Percentiles rank a stretch among this genome's conserved stretches.
Conservation (phyloP, 2,113 vertebrate species). For the Neogale vison region DNA sequence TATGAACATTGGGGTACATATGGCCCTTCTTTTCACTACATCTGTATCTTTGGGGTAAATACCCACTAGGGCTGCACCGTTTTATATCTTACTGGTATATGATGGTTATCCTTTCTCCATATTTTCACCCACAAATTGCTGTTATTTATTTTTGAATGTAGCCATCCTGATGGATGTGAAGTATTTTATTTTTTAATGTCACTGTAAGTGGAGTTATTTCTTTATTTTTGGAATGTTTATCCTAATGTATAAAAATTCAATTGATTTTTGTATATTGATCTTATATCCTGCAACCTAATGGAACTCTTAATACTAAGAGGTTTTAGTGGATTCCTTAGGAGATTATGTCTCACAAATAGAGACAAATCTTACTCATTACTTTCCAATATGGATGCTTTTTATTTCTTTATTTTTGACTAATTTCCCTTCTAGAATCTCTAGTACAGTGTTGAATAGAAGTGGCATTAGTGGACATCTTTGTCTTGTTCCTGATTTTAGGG, state of each 20-base stretch:
- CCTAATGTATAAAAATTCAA: background rate
- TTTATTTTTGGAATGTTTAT: background rate
- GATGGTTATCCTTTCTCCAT: background rate
- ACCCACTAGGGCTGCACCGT: no score
- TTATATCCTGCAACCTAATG: background rate
- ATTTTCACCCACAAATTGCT: background rate
- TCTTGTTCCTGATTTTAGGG: background rate
- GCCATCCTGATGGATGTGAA: background rate
- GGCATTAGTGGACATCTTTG: background rate
- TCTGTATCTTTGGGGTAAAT: no score
- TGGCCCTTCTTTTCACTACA: no score
- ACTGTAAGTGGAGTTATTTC: background rate
- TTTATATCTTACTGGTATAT: background rate
- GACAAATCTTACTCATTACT: background rate
- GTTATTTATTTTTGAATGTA: background rate
- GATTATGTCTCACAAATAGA: background rate
- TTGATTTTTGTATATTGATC: background rate
- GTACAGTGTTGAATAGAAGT: background rate
- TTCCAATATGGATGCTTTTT: background rate
- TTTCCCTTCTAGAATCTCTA: background rate
- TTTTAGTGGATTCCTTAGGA: background rate
- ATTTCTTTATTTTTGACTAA: background rate
- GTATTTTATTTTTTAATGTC: background rate
- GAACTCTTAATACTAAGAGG: background rate
- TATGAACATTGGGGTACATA: no score